phyloP scores from a whole-genome alignment of 2,888 invertebrate genomes.

The Drosophila eohydei region DNA sequence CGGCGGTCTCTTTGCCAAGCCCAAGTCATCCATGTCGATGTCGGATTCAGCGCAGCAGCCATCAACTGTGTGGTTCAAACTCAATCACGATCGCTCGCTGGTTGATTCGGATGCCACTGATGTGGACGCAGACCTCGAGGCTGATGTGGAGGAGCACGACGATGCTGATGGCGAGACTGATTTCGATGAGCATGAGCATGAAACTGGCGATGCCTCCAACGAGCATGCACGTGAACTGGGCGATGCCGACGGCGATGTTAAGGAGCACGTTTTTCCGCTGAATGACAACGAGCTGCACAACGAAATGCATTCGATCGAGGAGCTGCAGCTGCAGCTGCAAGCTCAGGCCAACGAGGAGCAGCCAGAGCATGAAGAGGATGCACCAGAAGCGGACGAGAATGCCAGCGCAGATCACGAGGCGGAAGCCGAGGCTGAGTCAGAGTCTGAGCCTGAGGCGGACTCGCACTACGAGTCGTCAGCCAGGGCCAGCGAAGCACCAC shows the following conservation, averaged over 20 bases:
- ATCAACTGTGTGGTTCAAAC: slow-evolving; percentile 80
- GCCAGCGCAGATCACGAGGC: slow-evolving; percentile 50
- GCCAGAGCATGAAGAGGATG: slow-evolving; percentile 49
- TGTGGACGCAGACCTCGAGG: slow-evolving; percentile 63
- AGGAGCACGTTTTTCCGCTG: slow-evolving; percentile 74
- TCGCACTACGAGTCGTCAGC: slow-evolving; percentile 37
- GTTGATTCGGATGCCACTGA: slow-evolving; percentile 55
- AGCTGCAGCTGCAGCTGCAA: slow-evolving; percentile 70
- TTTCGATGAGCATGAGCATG: slow-evolving; percentile 45
- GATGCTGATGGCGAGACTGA: slow-evolving; percentile 37
- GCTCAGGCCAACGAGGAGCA: slow-evolving; percentile 46
- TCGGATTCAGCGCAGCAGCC: slow-evolving; percentile 75
- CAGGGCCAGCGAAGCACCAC: slow-evolving; percentile 36
- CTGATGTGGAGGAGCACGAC: slow-evolving; percentile 62
- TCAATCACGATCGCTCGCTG: slow-evolving; percentile 79
- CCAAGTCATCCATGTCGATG: slow-evolving; percentile 51
- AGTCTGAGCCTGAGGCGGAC: slow-evolving; percentile 48
- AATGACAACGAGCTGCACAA: slow-evolving; percentile 74
- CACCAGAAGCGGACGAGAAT: slow-evolving; percentile 45
- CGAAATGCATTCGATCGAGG: slow-evolving; percentile 72
- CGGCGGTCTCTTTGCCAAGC: slow-evolving; percentile 66
- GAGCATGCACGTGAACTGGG: slow-evolving; percentile 72
- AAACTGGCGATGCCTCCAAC: slow-evolving; percentile 49
- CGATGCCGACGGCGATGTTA: slow-evolving; percentile 69
- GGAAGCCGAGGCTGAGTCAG: slow-evolving; percentile 37